A percentile compares a stretch with the other conserved stretches of the same genome.
Evolutionary conservation across 2,113 vertebrate species (phyloP).

Genomic region (Hemichromis elongatus): DNA sequence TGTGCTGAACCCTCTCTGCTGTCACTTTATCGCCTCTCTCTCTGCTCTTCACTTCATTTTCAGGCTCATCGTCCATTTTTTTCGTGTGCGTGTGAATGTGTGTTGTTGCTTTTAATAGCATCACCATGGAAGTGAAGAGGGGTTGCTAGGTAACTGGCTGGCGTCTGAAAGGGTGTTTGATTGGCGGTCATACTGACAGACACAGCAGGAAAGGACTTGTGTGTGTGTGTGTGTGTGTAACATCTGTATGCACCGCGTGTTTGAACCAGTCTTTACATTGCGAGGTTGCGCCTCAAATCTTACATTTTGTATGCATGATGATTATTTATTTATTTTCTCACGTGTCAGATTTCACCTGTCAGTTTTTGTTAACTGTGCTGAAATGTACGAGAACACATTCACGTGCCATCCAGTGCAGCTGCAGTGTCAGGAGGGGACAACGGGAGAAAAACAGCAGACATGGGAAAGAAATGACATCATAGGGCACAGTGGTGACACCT

Average conservation of each 20-base stretch:
- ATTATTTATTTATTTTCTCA: neutral
- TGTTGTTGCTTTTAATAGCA: constrained; percentile 73
- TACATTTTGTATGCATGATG: neutral
- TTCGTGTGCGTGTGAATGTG: neutral
- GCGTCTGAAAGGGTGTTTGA: constrained; percentile 69
- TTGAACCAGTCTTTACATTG: neutral
- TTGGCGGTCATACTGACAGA: constrained; percentile 53
- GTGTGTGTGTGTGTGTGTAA: neutral
- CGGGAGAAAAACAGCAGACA: constrained; percentile 35
- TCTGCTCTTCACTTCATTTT: constrained; percentile 31
- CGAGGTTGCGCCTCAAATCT: neutral
- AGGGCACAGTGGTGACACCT: constrained; percentile 54
- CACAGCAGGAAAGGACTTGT: neutral
- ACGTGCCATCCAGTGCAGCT: neutral
- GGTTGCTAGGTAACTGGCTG: constrained; percentile 75
- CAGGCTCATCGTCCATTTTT: constrained; percentile 27
- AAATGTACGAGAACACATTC: neutral
- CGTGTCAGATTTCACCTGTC: neutral
- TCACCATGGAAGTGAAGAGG: constrained; percentile 67
- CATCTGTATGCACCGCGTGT: neutral
- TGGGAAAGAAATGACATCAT: constrained; percentile 53
- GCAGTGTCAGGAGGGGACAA: constrained; percentile 34
- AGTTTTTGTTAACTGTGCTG: neutral
- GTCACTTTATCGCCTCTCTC: constrained; percentile 10
- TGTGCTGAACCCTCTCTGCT: neutral